Conservation (phyloP, 2,888 invertebrate genomes). For the Stenichneumon culpator region DNA sequence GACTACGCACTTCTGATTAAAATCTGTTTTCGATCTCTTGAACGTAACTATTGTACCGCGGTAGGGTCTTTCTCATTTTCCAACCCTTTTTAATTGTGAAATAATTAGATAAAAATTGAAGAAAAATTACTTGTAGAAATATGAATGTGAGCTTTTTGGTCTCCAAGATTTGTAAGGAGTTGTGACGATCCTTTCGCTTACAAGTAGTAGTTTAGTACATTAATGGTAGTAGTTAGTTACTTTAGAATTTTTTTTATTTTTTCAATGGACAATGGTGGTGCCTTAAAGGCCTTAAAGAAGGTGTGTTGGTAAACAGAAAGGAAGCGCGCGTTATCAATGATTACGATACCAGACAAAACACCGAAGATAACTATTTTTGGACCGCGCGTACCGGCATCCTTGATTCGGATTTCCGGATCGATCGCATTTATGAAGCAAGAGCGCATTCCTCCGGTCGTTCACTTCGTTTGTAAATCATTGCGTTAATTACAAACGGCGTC, state of each 20-base stretch:
- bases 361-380: background rate
- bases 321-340: background rate
- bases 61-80: background rate
- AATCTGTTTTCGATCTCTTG: background rate
- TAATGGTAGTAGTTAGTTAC: background rate
- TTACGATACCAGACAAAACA: background rate
- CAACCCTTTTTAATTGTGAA: background rate
- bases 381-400: background rate
- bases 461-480: background rate
- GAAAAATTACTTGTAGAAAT: background rate
- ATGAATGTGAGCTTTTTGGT: background rate
- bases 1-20: background rate
- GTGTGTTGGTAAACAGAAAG: slow-evolving; percentile 26
- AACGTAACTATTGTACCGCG: background rate
- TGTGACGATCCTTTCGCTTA: background rate
- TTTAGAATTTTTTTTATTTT: background rate
- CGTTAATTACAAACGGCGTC: background rate
- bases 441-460: background rate
- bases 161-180: background rate
- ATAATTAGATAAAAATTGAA: background rate
- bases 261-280: background rate
- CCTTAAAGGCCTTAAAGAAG: background rate
- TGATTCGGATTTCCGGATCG: background rate
- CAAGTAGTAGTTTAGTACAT: background rate
- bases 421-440: background rate